A percentile compares a stretch with the other conserved stretches of the same genome.
Evolutionary conservation across 2,888 invertebrate species (phyloP).

Genomic region (Mamestra brassicae): DNA sequence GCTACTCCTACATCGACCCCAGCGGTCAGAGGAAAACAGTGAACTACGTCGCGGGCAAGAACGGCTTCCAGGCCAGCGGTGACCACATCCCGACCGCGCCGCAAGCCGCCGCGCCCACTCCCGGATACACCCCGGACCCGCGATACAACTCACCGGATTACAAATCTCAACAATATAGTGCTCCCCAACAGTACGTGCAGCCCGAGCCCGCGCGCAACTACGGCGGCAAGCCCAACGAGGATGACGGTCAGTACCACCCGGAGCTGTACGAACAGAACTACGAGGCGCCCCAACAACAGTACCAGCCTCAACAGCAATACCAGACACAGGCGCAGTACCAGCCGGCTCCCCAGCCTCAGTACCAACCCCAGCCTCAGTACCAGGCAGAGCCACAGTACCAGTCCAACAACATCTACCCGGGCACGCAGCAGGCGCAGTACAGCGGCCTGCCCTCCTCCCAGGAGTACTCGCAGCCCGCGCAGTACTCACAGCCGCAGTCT

Average conservation of each 20-base stretch:
- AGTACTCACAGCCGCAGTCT: slow-evolving; percentile 73
- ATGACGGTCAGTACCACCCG: slow-evolving; percentile 90
- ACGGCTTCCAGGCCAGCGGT: slow-evolving; percentile 95
- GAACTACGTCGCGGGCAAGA: slow-evolving; percentile 96
- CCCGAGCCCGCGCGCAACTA: slow-evolving; percentile 88
- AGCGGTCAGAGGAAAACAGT: slow-evolving; percentile 95
- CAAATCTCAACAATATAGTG: slow-evolving; percentile 85
- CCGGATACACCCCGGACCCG: slow-evolving; percentile 89
- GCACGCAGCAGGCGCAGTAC: slow-evolving; percentile 88
- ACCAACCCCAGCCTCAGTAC: slow-evolving; percentile 77
- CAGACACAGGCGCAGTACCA: slow-evolving; percentile 80
- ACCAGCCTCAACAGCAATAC: slow-evolving; percentile 81
- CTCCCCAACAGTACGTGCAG: slow-evolving; percentile 87
- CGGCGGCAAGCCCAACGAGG: slow-evolving; percentile 86
- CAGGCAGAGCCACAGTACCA: slow-evolving; percentile 83
- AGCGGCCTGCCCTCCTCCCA: slow-evolving; percentile 84
- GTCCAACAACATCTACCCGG: slow-evolving; percentile 87
- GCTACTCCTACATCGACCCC: slow-evolving; percentile 96
- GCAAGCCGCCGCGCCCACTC: slow-evolving; percentile 90
- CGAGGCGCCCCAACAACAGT: slow-evolving; percentile 82
- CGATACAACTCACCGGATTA: slow-evolving; percentile 90
- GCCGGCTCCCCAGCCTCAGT: slow-evolving; percentile 77
- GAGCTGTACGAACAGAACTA: slow-evolving; percentile 88
- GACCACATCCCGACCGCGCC: slow-evolving; percentile 95
- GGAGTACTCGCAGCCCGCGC: slow-evolving; percentile 78